These are phyloP conservation scores for Epinephelus cyanopodus DNA, from an alignment of 2,113 vertebrate species.

Conservation along the genomic window DNA sequence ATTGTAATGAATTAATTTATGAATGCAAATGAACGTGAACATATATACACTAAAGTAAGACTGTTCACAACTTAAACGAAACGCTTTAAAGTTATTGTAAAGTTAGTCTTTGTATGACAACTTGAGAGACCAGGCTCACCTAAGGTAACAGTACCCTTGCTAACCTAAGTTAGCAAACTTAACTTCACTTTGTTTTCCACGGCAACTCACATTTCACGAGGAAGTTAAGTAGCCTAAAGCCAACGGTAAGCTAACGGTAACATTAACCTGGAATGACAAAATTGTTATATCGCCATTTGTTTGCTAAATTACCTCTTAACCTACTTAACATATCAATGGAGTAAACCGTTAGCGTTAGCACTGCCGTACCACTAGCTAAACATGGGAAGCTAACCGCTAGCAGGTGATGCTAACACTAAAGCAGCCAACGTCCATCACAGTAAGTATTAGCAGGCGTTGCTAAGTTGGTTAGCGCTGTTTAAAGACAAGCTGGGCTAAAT, in stretches of 20 bases:
- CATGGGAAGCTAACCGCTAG: slow-evolving; percentile 43
- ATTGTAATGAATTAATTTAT: not conserved
- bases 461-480: not conserved
- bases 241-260: not conserved
- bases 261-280: accelerated
- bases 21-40: not conserved
- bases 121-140: not conserved
- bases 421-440: not conserved
- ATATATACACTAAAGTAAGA: too few species aligned
- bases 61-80: not conserved
- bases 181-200: not conserved
- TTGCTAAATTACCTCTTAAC: not conserved
- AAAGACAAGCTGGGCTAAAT: not conserved
- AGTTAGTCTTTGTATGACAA: not conserved
- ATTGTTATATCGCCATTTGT: not conserved
- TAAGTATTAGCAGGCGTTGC: not conserved
- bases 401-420: slow-evolving; percentile 31
- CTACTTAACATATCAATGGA: not conserved
- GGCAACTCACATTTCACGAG: not conserved
- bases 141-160: not conserved
- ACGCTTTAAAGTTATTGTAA: too few species aligned
- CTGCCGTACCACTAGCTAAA: slow-evolving; percentile 24
- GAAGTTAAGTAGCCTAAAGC: not conserved
- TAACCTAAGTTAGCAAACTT: slow-evolving; percentile 47
- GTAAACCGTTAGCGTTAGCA: slow-evolving; percentile 10